Conservation (phyloP, 2,797 vertebrate genomes). For the Enteromius radiatus region DNA sequence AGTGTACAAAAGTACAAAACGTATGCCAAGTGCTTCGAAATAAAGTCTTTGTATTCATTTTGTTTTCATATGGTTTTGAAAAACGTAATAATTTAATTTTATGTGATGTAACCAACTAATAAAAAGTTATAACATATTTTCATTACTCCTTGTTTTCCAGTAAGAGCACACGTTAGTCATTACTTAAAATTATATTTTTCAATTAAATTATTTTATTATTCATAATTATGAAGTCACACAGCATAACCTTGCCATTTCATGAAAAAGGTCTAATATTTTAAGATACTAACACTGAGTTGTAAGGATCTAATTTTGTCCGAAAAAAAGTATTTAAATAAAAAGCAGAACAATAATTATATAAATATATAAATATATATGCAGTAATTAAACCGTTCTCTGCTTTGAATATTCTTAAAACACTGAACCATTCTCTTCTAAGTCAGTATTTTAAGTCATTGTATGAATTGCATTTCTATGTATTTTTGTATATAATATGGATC, state of each 20-base stretch:
- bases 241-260: not conserved
- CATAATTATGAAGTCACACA: not conserved
- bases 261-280: not conserved
- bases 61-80: not conserved
- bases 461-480: not conserved
- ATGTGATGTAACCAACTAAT: not conserved
- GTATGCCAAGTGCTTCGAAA: not conserved
- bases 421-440: not conserved
- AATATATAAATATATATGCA: no score
- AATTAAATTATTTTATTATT: not conserved
- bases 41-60: not conserved
- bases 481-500: not conserved
- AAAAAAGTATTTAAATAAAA: not conserved
- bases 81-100: not conserved
- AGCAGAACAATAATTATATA: no score
- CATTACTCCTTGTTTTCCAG: not conserved
- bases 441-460: not conserved
- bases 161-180: not conserved
- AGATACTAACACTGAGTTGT: not conserved
- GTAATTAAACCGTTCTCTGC: not conserved
- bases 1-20: not conserved
- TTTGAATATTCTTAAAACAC: not conserved
- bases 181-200: not conserved
- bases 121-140: not conserved
- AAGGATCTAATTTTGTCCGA: not conserved